Evolutionary conservation across 2,888 invertebrate genomes (phyloP).

Genomic region (Cryptocephalus primarius): DNA sequence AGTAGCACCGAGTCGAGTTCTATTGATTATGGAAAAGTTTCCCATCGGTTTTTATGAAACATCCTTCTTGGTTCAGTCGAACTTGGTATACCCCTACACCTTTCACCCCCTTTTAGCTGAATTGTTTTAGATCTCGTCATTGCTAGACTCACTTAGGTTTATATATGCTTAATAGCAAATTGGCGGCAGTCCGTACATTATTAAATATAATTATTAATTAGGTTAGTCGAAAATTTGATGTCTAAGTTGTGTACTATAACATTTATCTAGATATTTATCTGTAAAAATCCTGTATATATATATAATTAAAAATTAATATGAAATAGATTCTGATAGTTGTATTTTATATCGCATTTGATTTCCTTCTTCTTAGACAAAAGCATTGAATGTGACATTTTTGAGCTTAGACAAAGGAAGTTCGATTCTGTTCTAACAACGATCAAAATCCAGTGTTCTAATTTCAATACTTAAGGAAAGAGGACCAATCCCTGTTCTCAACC

Average conservation of each 20-base stretch:
- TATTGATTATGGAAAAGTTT: no score
- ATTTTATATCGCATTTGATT: constrained; percentile 14
- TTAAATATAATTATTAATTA: constrained; percentile 11
- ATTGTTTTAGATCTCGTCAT: constrained; percentile 2
- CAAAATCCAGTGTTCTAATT: no score
- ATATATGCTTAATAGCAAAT: constrained; percentile 17
- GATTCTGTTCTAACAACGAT: no score
- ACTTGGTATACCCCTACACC: not conserved
- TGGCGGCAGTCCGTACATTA: constrained; percentile 25
- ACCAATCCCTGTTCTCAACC: no score
- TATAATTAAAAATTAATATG: constrained; percentile 20
- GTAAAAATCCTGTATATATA: constrained; percentile 30
- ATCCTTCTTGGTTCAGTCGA: no score
- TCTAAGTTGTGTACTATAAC: constrained; percentile 29
- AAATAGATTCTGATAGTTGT: constrained; percentile 25
- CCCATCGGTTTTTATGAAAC: no score
- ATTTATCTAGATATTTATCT: constrained; percentile 30
- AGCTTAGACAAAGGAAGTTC: no score
- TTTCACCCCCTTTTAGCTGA: constrained; percentile 1
- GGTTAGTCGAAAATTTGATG: constrained; percentile 20
- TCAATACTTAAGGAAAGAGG: no score
- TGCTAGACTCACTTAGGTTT: constrained; percentile 14
- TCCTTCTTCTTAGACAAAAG: no score
- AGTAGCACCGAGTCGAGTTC: no score
- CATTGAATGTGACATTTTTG: no score